These are phyloP conservation scores for Trachops cirrhosus DNA, from an alignment of 2,797 vertebrate species.

Conservation along the genomic window DNA sequence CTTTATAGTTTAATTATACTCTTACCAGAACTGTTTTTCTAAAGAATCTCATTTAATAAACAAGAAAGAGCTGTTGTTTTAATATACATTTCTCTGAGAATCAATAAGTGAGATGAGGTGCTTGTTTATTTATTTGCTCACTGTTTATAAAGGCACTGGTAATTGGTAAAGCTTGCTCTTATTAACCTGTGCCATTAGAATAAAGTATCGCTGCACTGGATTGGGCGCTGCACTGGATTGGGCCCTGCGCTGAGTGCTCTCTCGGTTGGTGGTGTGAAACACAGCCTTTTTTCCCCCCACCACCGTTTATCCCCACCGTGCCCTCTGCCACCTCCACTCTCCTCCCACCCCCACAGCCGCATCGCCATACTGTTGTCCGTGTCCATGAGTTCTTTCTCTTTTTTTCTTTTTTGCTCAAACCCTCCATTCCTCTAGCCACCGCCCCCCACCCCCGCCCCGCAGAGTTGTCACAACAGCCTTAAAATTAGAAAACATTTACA, in stretches of 20 bases:
- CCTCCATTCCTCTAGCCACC: neutral
- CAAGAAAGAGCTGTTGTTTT: neutral
- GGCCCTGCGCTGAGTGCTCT: accelerated
- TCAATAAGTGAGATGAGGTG: neutral
- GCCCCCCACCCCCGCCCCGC: no score
- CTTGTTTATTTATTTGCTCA: neutral
- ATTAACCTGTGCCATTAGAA: neutral
- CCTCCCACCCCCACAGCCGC: no score
- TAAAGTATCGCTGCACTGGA: neutral
- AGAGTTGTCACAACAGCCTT: neutral
- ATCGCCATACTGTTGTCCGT: neutral
- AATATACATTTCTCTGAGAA: slow-evolving; percentile 6
- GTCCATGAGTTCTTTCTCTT: neutral
- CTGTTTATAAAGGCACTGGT: neutral
- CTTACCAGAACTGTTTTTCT: neutral
- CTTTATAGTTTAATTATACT: slow-evolving; percentile 29
- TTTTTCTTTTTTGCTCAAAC: neutral
- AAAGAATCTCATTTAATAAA: slow-evolving; percentile 31
- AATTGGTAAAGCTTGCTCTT: neutral
- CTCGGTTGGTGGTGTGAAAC: neutral
- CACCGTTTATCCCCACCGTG: neutral
- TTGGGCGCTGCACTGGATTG: no score
- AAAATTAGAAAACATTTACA: neutral
- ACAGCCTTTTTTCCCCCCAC: neutral
- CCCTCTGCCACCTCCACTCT: no score